phyloP scores from a whole-genome alignment of 2,797 vertebrate species.

The Gorsachius magnificus region DNA sequence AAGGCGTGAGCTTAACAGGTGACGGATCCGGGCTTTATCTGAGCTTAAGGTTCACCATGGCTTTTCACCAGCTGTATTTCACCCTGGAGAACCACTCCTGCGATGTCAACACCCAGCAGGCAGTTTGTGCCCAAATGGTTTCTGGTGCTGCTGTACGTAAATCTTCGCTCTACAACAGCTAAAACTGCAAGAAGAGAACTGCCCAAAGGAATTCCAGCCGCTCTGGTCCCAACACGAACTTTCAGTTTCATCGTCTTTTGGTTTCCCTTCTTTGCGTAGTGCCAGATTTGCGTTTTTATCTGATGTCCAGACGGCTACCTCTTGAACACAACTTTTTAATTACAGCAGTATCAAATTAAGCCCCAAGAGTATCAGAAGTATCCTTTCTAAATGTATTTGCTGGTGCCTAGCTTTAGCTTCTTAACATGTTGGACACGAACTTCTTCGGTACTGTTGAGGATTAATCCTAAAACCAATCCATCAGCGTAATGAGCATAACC shows the following conservation, averaged over 20 bases:
- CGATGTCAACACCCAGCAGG: rapidly evolving
- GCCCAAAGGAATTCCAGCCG: background rate
- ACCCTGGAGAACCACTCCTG: background rate
- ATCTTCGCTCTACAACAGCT: background rate
- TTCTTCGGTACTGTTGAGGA: background rate
- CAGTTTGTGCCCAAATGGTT: background rate
- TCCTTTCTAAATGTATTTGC: background rate
- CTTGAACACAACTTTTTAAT: background rate
- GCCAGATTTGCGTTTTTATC: background rate
- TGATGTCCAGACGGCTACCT: background rate
- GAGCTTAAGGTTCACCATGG: background rate
- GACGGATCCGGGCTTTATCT: background rate
- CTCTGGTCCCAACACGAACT: background rate
- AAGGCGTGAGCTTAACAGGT: background rate
- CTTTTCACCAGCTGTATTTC: background rate
- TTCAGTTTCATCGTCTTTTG: background rate
- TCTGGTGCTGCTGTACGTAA: background rate
- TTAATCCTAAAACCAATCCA: background rate
- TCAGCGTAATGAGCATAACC: background rate
- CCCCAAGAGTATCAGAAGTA: background rate
- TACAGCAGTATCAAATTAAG: background rate
- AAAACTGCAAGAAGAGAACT: background rate
- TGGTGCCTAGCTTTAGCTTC: background rate
- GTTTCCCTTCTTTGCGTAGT: background rate
- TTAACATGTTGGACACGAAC: background rate